These are phyloP conservation scores for Leptoteleia sp. DNA, from an alignment of 1,140 invertebrate species.

Conservation along the genomic window DNA sequence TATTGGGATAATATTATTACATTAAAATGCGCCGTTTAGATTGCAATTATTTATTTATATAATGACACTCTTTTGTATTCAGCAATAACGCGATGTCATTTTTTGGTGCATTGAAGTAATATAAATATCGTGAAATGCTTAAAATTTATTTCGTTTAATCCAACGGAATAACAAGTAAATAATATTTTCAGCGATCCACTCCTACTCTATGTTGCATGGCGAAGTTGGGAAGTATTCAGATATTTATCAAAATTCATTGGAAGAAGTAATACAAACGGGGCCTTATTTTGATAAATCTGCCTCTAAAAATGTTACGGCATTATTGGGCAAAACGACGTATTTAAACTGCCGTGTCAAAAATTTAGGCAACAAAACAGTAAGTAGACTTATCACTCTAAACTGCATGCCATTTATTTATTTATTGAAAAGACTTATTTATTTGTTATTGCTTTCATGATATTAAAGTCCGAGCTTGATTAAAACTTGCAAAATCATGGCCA, in stretches of 20 bases:
- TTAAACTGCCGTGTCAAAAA: constrained; percentile 92
- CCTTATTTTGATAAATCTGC: constrained; percentile 87
- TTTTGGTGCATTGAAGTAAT: too few species aligned
- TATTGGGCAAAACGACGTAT: constrained; percentile 91
- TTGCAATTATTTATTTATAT: too few species aligned
- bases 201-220: constrained; percentile 72
- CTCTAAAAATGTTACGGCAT: constrained; percentile 90
- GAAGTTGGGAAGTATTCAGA: constrained; percentile 73
- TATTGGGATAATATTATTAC: too few species aligned
- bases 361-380: constrained; percentile 92
- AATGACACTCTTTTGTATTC: too few species aligned
- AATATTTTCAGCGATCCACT: constrained; percentile 72
- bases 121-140: too few species aligned
- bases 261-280: constrained; percentile 76
- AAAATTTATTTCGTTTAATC: too few species aligned
- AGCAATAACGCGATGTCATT: too few species aligned
- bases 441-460: too few species aligned
- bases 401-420: neutral
- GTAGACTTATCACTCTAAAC: constrained; percentile 68
- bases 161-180: neutral
- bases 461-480: too few species aligned
- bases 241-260: constrained; percentile 74
- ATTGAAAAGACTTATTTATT: too few species aligned
- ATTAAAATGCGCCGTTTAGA: too few species aligned
- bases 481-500: too few species aligned